Base-by-base conservation (phyloP, 2,797 vertebrate species). In the Staurois parvus region DNA sequence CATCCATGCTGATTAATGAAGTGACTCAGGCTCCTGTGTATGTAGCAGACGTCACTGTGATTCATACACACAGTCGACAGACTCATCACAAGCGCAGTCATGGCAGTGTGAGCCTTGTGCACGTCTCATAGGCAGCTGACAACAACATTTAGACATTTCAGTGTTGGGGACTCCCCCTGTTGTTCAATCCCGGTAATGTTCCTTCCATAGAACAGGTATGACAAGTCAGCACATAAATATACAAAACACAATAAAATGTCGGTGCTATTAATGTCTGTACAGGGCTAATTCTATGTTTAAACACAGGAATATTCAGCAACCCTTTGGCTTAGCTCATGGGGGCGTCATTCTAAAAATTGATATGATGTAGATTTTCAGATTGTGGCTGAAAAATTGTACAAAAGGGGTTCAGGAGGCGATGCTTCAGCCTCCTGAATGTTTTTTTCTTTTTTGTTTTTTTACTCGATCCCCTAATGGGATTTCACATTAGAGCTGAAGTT, bases 111-210 rank as follows among this genome's bases (percentile, higher is more conserved):
- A 59, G 67, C 2, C 10, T 40, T 81, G 34, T 30, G 79, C 48
- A 72, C 52, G 29, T 72, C 79, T 59, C 26, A 42, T 7, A 28
- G 30, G 56, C 32, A 29, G 52, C 79, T 28, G 42, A 81, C 30
- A 17, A 40, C 12, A 28, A 72, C 8, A 52, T 83, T 30, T 67
- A 29, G 26, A 5, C 12, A 28, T 30, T 24, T 15, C 9, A 19
- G 6, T n/a, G 52, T 32, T 9, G n/a, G 0, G 7, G 28, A 30
- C 85, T 52, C 80, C 85, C 75, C 75, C 85, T 83, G 75, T 75
- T 86, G 85, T 9, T 62, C 68, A 52, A 0, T 29, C 19, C 1
- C 12, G 3, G 30, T 28, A 52, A 77, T 26, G 72, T 68, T 66
- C 11, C 29, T 8, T 48, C 56, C 59, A n/a, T n/a, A 73, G n/a